Evolutionary conservation across 2,797 vertebrate genomes (phyloP).

Genomic region (Tauraco hartlaubi): DNA sequence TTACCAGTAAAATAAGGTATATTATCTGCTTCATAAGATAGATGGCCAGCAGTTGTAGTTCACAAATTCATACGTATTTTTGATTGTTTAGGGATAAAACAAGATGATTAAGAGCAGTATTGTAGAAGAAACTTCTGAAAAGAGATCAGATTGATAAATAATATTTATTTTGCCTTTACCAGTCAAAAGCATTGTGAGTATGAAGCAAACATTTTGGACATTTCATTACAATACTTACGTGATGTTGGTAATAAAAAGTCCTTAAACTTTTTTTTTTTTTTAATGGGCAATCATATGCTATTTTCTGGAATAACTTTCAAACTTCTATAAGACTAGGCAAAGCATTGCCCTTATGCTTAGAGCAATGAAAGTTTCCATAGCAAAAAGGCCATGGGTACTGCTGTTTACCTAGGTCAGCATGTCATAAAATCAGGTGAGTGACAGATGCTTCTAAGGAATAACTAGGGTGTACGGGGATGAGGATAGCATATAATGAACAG

Average conservation of each 20-base stretch:
- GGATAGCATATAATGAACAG: not conserved
- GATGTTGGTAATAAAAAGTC: not conserved
- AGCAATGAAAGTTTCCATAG: not conserved
- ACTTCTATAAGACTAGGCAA: not conserved
- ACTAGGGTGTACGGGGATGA: fast-evolving
- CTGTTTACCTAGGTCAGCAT: not conserved
- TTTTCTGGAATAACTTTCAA: not conserved
- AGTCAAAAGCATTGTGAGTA: not conserved
- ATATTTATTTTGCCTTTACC: not conserved
- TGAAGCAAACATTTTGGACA: not conserved
- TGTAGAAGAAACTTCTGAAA: not conserved
- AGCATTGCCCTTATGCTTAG: not conserved
- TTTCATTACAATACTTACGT: not conserved
- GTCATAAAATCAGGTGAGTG: not conserved
- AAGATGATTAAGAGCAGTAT: not conserved
- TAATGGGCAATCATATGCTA: not conserved
- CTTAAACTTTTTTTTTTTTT: not conserved
- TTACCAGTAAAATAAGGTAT: not conserved
- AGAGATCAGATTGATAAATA: not conserved
- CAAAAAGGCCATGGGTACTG: not conserved
- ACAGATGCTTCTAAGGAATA: not conserved
- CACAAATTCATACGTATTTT: not conserved
- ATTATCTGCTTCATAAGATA: not conserved
- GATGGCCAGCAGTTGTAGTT: not conserved
- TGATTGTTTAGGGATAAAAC: not conserved